Evolutionary conservation across 2,113 vertebrate species (phyloP), one percentile per base, ranked within the genome.

Genomic region (Climacteris rufus): DNA sequence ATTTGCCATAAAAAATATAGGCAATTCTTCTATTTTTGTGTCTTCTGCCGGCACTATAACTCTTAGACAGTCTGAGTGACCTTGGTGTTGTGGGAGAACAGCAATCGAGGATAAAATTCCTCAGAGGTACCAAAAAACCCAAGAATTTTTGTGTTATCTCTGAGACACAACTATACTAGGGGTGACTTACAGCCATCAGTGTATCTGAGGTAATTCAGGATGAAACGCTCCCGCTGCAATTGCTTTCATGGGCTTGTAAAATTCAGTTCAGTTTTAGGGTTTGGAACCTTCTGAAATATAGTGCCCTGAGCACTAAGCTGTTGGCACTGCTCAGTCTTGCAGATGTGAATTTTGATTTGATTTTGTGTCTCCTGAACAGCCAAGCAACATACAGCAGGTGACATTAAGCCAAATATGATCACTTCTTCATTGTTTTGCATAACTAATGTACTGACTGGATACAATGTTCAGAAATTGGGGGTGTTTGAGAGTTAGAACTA

Each of bases 81-180:
- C 49, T 76, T 9, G 2, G 11, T 80, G 44, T 40, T 83, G 45
- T 47, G 11, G 15, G 33, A 70, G 33, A 27, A 53, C 19, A 80
- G 8, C 21, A 65, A 12, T 13, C 0, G 0, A 24, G 28, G 8
- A 66, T 17, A 9, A 74, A 74, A 81, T 52, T 91, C 22, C 35
- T 82, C 50, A 61, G 30, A 33, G 16, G 11, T 74, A 63, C 47
- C 47, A 71, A 60, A 77, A 66, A n/a, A 44, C 4, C 27, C 10
- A 19, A 57, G 44, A 27, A 22, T 50, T 82, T 88, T 76, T 69
- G 4, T 60, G 63, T 42, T 56, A 2, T 31, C 15, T 83, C 53
- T 89, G 70, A 66, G 25, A 72, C 7, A 45, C 0, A 1, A 10
- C 39, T 30, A 30, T 15, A 37, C 6, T 24, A 1, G 0, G 25